Evolutionary conservation across 2,797 vertebrate genomes (phyloP).

Genomic region (Cryptoblepharus egeriae): DNA sequence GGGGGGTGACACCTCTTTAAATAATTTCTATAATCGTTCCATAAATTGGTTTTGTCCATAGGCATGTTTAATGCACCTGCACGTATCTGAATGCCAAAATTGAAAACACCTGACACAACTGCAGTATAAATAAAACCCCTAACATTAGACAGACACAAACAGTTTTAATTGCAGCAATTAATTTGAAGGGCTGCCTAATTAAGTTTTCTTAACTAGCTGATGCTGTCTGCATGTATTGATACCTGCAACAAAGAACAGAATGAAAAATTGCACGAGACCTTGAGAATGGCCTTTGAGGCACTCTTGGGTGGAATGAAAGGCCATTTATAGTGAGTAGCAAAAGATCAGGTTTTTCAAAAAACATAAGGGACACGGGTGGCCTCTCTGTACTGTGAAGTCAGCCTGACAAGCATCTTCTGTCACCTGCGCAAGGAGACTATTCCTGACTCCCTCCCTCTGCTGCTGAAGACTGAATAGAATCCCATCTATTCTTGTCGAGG

Average conservation of each 20-base stretch:
- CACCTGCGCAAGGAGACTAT: slow-evolving; percentile 46
- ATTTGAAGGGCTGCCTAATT: slow-evolving; percentile 72
- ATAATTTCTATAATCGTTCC: background rate
- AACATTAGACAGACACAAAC: slow-evolving; percentile 63
- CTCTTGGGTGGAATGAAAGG: slow-evolving; percentile 63
- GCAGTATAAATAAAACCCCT: slow-evolving; percentile 70
- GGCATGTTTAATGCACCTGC: background rate
- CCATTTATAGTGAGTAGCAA: slow-evolving; percentile 54
- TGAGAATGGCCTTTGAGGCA: slow-evolving; percentile 56
- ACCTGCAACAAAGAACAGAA: slow-evolving; percentile 50
- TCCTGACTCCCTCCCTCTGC: slow-evolving; percentile 37
- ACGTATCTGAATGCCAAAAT: slow-evolving; percentile 27
- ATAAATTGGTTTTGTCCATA: background rate
- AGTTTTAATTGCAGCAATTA: slow-evolving; percentile 71
- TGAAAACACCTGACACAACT: slow-evolving; percentile 63
- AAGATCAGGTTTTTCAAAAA: slow-evolving; percentile 21
- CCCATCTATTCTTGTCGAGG: slow-evolving; percentile 33
- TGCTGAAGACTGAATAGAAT: slow-evolving; percentile 53
- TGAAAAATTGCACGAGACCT: slow-evolving; percentile 51
- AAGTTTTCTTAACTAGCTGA: slow-evolving; percentile 61
- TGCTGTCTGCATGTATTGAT: slow-evolving; percentile 59
- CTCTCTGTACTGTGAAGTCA: slow-evolving; percentile 53
- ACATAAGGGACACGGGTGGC: slow-evolving; percentile 42
- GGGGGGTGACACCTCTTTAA: background rate
- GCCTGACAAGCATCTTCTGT: slow-evolving; percentile 37